These are phyloP conservation scores for Phymatocera aterrima DNA, from an alignment of 2,888 invertebrate genomes.

Conservation along the genomic window DNA sequence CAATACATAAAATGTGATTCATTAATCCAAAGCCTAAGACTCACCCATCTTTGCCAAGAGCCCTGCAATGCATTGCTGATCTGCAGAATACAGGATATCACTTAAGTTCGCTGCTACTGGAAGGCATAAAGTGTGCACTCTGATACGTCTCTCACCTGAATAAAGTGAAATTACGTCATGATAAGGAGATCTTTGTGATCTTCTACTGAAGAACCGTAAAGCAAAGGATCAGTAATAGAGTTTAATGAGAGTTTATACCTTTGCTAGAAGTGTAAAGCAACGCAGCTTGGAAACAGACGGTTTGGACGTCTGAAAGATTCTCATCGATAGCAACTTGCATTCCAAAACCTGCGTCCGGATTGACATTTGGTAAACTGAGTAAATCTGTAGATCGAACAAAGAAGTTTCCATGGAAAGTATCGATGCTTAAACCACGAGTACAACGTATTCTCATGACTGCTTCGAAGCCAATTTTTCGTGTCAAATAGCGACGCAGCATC, in stretches of 20 bases:
- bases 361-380: constrained; percentile 96
- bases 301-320: constrained; percentile 88
- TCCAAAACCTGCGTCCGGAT: constrained; percentile 98
- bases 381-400: constrained; percentile 99
- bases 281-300: constrained; percentile 98
- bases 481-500: constrained; percentile 91
- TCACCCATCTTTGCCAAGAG: constrained; percentile 97
- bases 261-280: constrained; percentile 96
- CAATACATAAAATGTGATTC: constrained; percentile 13
- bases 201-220: neutral
- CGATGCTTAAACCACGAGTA: constrained; percentile 94
- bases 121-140: constrained; percentile 97
- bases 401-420: constrained; percentile 99
- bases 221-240: neutral
- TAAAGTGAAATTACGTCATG: constrained; percentile 45
- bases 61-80: constrained; percentile 95
- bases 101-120: constrained; percentile 91
- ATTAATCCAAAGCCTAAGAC: constrained; percentile 54
- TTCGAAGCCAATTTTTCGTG: constrained; percentile 98
- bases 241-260: constrained; percentile 75
- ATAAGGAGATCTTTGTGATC: neutral
- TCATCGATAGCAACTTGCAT: constrained; percentile 99
- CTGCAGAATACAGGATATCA: constrained; percentile 93
- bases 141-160: constrained; percentile 93
- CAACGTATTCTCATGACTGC: constrained; percentile 98